Base-by-base conservation (phyloP, 2,888 invertebrate species). In the Pocota personata region DNA sequence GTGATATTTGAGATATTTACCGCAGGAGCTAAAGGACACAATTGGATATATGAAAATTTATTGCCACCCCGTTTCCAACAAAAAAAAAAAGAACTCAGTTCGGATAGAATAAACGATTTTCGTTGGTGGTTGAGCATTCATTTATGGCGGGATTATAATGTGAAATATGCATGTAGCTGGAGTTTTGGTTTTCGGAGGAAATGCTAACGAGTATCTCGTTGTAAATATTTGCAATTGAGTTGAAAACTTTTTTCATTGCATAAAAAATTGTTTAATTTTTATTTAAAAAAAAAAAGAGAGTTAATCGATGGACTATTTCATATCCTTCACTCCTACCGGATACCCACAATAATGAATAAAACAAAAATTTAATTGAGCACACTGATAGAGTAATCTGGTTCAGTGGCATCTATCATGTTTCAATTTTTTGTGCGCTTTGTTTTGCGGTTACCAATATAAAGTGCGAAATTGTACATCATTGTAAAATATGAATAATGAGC, bases 1-100 rank as follows among this genome's bases (percentile, higher is more conserved):
- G 67, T 64, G 75, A 84, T 79, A 84, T 84, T 79, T 79, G 84
- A 84, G 79, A 79, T 79, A 84, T 79, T 84, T 79, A 79, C 84
- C 79, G 58, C 75, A 79, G 40, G 48, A 73, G 64, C 64, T 55
- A 75, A 79, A 52, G 79, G 79, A 84, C 57, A 84, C 79, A 84
- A 84, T 79, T 79, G 84, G 75, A 79, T 79, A 71, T 79, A 84
- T 84, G 79, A 50, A 79, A 84, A 84, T 79, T 71, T 84, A 79
- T 84, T 84, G 35, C 79, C 83, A 75, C 69, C 84, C 35, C 1
- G n/a, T 48, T 58, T 32, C 19, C 16, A 50, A 46, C 4, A 40
- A 30, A 3, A 32, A 55, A 43, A 72, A 64, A 40, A 10, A 57
- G 30, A 40, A 16, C 8, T 43, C 16, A 16, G 37, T 55, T 57